These are phyloP conservation scores for Phrixothrix hirtus DNA, from an alignment of 2,888 invertebrate species.

Conservation along the genomic window DNA sequence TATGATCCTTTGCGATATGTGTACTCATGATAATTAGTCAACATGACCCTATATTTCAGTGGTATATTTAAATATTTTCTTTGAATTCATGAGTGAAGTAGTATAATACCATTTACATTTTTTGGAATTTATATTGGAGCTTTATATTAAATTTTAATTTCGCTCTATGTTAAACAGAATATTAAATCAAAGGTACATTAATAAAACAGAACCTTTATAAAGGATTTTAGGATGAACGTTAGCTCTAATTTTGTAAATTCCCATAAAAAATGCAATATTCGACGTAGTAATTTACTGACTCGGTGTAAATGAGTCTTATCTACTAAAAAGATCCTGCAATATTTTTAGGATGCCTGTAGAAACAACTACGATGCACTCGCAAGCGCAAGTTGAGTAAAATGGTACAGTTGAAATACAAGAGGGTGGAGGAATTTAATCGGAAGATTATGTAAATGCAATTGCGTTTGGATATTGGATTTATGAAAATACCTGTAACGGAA, in stretches of 20 bases:
- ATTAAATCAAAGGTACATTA: conserved; percentile 17
- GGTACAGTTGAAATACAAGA: conserved; percentile 27
- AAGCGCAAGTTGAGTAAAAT: conserved; percentile 23
- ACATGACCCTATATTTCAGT: not conserved
- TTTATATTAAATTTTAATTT: conserved; percentile 20
- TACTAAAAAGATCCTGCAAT: conserved; percentile 21
- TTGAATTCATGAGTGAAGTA: conserved; percentile 1
- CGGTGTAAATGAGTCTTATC: conserved; percentile 21
- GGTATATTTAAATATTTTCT: conserved; percentile 7
- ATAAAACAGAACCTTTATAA: conserved; percentile 4
- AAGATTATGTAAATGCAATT: conserved; percentile 57
- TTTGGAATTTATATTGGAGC: conserved; percentile 1
- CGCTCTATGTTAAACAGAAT: conserved; percentile 19
- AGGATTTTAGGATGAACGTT: not conserved
- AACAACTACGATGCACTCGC: conserved; percentile 36
- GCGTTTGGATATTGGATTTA: conserved; percentile 57
- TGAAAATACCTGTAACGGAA: conserved; percentile 52
- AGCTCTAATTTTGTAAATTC: not conserved
- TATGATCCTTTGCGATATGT: no score
- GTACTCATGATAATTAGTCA: conserved; percentile 9
- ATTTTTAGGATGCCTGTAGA: conserved; percentile 37
- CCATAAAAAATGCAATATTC: not conserved
- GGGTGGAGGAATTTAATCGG: conserved; percentile 48
- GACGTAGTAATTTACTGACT: not conserved
- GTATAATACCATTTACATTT: not conserved